These are phyloP conservation scores for Entelurus aequoreus DNA, from an alignment of 2,113 vertebrate species.

Conservation along the genomic window DNA sequence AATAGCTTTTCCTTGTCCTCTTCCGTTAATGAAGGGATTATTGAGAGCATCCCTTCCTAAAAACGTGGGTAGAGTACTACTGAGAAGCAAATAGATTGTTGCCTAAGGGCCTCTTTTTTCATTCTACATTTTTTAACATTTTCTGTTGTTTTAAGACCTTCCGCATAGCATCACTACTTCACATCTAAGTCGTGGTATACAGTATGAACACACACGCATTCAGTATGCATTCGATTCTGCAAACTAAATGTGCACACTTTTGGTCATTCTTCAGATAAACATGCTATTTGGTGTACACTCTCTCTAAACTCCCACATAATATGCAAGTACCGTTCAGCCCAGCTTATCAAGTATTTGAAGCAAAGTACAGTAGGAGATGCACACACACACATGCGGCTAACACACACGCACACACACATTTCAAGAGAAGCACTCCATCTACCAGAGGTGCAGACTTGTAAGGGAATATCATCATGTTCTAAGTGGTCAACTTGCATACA, in stretches of 20 bases:
- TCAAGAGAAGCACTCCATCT: conserved; percentile 37
- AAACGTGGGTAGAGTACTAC: conserved; percentile 44
- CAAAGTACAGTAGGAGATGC: conserved; percentile 54
- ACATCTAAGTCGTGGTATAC: conserved; percentile 50
- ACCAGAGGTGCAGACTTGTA: conserved; percentile 38
- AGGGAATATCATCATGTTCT: conserved; percentile 22
- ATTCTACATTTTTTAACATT: conserved; percentile 6
- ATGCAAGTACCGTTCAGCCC: conserved; percentile 57
- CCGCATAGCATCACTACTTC: conserved; percentile 48
- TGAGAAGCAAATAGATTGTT: conserved; percentile 32
- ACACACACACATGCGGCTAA: conserved; percentile 14
- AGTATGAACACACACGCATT: conserved; percentile 10
- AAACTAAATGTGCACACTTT: conserved; percentile 36
- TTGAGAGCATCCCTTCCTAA: conserved; percentile 14
- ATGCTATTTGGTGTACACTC: conserved; percentile 53
- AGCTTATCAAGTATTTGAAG: conserved; percentile 66
- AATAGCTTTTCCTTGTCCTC: conserved; percentile 5
- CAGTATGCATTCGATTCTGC: neutral
- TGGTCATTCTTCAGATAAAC: conserved; percentile 53
- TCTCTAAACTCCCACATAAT: conserved; percentile 48
- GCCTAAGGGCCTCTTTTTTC: conserved; percentile 21
- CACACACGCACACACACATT: conserved; percentile 1
- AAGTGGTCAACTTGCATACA: conserved; percentile 49
- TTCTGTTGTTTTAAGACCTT: conserved; percentile 23
- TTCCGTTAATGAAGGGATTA: neutral